phyloP scores from a whole-genome alignment of 2,888 invertebrate species.

The Drosophila rellima region DNA sequence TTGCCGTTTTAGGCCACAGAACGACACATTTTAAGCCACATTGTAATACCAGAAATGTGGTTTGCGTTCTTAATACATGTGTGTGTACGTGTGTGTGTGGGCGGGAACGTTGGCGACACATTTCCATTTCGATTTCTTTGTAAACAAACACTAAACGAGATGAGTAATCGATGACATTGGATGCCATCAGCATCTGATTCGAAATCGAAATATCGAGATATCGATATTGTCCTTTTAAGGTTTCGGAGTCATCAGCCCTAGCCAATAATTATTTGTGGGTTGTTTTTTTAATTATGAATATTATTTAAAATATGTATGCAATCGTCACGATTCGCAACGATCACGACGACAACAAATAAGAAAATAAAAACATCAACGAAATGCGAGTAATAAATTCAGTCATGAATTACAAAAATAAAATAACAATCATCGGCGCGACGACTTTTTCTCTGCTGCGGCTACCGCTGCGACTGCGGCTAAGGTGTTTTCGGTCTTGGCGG shows the following conservation, averaged over 20 bases:
- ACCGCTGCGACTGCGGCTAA: conserved; percentile 26
- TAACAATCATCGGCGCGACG: conserved; percentile 64
- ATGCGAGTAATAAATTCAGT: conserved; percentile 63
- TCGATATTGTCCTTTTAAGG: conserved; percentile 51
- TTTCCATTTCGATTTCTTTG: conserved; percentile 66
- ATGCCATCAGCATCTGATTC: not conserved
- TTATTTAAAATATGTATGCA: conserved; percentile 24
- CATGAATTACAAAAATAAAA: conserved; percentile 78
- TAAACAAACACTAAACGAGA: conserved; percentile 68
- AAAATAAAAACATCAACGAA: conserved; percentile 36
- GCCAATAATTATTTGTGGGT: conserved; percentile 2
- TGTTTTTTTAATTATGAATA: conserved; percentile 23
- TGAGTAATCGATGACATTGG: conserved; percentile 67
- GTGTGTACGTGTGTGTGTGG: conserved; percentile 36
- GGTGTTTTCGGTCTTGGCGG: conserved; percentile 56
- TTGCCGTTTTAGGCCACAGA: conserved; percentile 67
- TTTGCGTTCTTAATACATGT: conserved; percentile 39
- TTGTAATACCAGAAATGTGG: conserved; percentile 43
- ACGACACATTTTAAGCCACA: conserved; percentile 41
- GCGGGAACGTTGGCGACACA: conserved; percentile 63
- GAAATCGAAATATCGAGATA: conserved; percentile 36
- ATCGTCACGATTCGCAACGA: conserved; percentile 30
- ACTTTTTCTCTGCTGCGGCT: conserved; percentile 6
- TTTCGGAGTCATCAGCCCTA: conserved; percentile 45
- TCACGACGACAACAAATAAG: conserved; percentile 32